A percentile compares a stretch with the other conserved stretches of the same genome.
Conservation (phyloP, 2,888 invertebrate species). For the Dysmachus trigonus region DNA sequence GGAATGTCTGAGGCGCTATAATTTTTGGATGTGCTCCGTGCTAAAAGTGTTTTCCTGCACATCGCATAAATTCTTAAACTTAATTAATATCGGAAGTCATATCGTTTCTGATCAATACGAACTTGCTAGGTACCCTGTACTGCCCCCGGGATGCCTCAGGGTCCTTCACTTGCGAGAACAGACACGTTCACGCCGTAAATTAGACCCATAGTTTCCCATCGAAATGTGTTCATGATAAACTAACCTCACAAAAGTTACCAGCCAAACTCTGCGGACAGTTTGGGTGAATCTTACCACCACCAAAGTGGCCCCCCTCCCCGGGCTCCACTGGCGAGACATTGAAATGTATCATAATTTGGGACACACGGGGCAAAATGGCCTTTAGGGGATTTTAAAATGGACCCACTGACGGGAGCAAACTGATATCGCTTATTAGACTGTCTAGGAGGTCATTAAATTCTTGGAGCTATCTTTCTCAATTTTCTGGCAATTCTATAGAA, state of each 20-base stretch:
- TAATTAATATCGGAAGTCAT: conserved; percentile 33
- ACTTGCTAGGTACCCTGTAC: background rate
- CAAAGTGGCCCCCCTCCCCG: background rate
- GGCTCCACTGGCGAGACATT: background rate
- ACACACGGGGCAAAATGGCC: background rate
- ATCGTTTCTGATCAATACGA: conserved; percentile 8
- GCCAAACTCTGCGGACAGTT: background rate
- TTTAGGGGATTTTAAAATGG: background rate
- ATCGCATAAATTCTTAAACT: conserved; percentile 18
- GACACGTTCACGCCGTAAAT: conserved; percentile 22
- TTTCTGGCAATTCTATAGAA: background rate
- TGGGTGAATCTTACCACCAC: background rate
- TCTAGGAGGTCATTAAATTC: background rate
- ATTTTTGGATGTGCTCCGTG: background rate
- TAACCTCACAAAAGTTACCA: background rate
- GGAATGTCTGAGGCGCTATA: background rate
- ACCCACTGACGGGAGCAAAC: background rate
- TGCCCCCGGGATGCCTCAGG: background rate
- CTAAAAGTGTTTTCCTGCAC: background rate
- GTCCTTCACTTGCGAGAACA: background rate
- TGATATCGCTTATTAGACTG: background rate
- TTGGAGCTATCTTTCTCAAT: background rate
- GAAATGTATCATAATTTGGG: background rate
- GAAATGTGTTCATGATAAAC: conserved; percentile 24
- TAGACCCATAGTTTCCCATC: conserved; percentile 1